Conservation (phyloP, 2,888 invertebrate species). For the Sphinx pinastri region DNA sequence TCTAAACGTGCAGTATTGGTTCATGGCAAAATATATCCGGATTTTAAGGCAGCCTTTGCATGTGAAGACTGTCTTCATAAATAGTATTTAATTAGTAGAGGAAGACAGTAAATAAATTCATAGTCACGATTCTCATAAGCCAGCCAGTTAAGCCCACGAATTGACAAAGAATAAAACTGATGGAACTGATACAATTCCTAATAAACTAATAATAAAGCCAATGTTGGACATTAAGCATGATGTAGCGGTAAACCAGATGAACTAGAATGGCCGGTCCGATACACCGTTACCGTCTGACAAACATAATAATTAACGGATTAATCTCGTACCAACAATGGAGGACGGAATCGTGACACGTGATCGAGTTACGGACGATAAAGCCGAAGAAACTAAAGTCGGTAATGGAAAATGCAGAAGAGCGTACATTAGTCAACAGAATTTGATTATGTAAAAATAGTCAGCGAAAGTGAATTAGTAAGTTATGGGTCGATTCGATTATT, state of each 20-base stretch:
- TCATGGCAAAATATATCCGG: background rate
- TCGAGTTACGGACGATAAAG: slow-evolving; percentile 17
- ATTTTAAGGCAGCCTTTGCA: background rate
- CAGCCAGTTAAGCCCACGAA: too few relatives aligned
- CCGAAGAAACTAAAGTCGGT: background rate
- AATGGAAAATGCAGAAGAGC: background rate
- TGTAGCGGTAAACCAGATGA: slow-evolving; percentile 72
- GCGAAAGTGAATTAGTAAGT: slow-evolving; percentile 7
- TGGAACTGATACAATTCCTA: background rate
- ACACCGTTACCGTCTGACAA: slow-evolving; percentile 71
- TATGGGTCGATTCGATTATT: background rate
- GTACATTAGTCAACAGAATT: slow-evolving; percentile 5
- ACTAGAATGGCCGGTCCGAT: slow-evolving; percentile 73
- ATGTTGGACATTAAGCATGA: slow-evolving; percentile 56
- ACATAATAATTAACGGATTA: slow-evolving; percentile 67
- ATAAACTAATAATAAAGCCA: slow-evolving; percentile 8
- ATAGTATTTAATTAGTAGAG: slow-evolving; percentile 14
- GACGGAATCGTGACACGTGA: slow-evolving; percentile 38
- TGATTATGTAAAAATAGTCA: slow-evolving; percentile 18
- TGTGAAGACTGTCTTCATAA: background rate
- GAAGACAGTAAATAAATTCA: background rate
- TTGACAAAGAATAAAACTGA: background rate
- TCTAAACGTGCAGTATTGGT: slow-evolving; percentile 6
- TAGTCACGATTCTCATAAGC: background rate
- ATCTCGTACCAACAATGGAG: slow-evolving; percentile 49